Percentiles rank a stretch among this genome's conserved stretches.
Conservation (phyloP, 1,140 invertebrate genomes). For the Lepidurus arcticus region DNA sequence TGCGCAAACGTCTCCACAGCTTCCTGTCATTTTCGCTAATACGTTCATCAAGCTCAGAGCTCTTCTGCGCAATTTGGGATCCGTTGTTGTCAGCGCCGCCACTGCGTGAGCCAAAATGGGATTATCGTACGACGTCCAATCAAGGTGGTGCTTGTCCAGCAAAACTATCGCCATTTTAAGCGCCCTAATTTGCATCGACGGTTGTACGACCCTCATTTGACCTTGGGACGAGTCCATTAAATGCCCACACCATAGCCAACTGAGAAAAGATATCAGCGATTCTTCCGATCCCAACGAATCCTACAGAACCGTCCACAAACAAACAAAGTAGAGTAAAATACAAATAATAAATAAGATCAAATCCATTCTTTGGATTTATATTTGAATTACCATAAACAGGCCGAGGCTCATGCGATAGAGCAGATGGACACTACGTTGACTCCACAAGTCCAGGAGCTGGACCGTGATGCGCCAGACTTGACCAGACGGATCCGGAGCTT, state of each 20-base stretch:
- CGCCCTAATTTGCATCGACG: neutral
- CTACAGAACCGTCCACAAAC: neutral
- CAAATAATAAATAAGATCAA: neutral
- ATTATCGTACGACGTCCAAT: constrained; percentile 4
- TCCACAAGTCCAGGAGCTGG: neutral
- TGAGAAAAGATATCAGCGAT: neutral
- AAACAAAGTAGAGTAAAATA: neutral
- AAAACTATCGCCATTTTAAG: neutral
- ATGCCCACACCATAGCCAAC: constrained; percentile 19
- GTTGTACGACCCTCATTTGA: neutral
- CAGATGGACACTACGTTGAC: neutral
- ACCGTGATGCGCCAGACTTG: neutral
- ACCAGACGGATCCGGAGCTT: neutral
- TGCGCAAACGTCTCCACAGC: neutral
- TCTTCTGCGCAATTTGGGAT: neutral
- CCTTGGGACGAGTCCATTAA: neutral
- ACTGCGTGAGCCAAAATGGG: constrained; percentile 1
- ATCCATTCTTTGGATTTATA: too few species aligned
- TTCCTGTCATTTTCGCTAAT: neutral
- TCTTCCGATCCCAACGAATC: neutral
- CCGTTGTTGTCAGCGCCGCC: constrained; percentile 17
- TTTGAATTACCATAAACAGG: neutral
- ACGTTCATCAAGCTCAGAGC: neutral
- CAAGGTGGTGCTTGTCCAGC: neutral
- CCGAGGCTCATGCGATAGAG: neutral